Evolutionary conservation across 1,140 invertebrate species (phyloP), one percentile per base, ranked within the genome.

Genomic region (Nixonia krombeini): DNA sequence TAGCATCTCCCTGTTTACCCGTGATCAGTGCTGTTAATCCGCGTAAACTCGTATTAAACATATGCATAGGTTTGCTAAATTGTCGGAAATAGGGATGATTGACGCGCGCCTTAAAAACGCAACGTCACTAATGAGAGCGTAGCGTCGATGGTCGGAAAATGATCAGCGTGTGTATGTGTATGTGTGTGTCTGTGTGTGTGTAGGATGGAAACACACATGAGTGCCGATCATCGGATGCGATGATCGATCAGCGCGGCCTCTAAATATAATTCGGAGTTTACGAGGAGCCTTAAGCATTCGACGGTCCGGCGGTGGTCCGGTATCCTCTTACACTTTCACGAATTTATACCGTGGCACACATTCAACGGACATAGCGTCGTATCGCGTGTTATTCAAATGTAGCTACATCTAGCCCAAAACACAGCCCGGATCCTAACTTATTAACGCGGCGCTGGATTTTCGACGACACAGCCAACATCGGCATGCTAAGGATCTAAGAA

Each of bases 351-450:
- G 55, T 72, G 70, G 44, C 74, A 73, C 63, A 75, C 70, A 78
- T 75, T 64, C 72, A 61, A 68, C 62, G 69, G 71, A 73, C 73
- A 73, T 70, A 77, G 69, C 80, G 78, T 81, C 72, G 78, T 50
- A 70, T 68, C 78, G 70, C 78, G 70, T 82, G 80, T 82, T 82
- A 82, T 82, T 82, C 72, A 82, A 81, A 82, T 81, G 76, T 69
- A 74, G 75, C 73, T 77, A 41, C 67, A 66, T 41, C 59, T 55
- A 57, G 61, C 62, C 53, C 55, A 45, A 28, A 29, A 33, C 21
- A 51, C 56, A 47, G 49, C 40, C 50, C 33, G n/a, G 37, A 26
- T 23, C 33, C 67, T 76, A 64, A 75, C 61, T 75, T 77, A 78
- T 77, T 74, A 68, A 62, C 64, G 38, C 35, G 35, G 38, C 37